Evolutionary conservation across 2,113 vertebrate genomes (phyloP).

Genomic region (Peucedramus taeniatus): DNA sequence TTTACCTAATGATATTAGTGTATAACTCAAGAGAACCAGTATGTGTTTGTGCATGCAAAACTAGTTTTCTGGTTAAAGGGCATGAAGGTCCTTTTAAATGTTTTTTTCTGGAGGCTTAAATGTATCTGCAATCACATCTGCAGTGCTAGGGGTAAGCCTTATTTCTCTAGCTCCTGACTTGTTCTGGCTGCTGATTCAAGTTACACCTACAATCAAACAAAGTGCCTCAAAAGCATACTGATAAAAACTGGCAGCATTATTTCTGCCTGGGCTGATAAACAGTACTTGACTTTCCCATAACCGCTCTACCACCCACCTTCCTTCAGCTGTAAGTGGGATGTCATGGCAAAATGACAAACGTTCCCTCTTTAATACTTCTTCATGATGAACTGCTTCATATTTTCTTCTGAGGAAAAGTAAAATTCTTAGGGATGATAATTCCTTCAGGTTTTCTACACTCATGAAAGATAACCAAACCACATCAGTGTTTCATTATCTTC

Average conservation of each 20-base stretch:
- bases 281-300: not conserved
- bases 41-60: not conserved
- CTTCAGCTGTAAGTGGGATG: not conserved
- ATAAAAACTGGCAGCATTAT: slow-evolving; percentile 10
- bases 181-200: not conserved
- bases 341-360: slow-evolving; percentile 17
- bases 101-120: not conserved
- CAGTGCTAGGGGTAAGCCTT: not conserved
- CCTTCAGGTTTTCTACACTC: not conserved
- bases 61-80: not conserved
- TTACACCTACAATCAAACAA: not conserved
- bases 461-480: not conserved
- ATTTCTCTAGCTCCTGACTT: not conserved
- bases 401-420: not conserved
- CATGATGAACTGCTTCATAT: not conserved
- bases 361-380: not conserved
- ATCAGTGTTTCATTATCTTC: not conserved
- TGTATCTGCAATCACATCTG: not conserved
- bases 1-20: not conserved
- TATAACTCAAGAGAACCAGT: not conserved
- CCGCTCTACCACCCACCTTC: not conserved
- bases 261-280: slow-evolving; percentile 20
- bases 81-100: not conserved
- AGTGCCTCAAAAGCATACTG: not conserved
- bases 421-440: not conserved